Conservation (phyloP, 2,888 invertebrate genomes). For the Volucella inflata region DNA sequence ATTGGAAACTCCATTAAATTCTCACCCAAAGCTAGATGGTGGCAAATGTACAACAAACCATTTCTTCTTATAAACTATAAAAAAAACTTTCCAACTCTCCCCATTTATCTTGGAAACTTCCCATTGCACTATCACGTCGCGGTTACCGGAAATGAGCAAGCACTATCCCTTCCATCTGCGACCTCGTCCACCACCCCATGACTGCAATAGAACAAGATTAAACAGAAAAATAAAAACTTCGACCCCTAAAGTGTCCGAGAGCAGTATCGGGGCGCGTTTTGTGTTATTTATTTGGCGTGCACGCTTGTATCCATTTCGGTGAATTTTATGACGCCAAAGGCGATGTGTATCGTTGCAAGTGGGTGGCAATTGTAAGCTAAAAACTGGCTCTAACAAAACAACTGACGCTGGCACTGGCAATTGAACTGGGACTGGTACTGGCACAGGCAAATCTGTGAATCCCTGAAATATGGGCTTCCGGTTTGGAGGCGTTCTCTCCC, state of each 20-base stretch:
- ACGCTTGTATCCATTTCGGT: conserved; percentile 55
- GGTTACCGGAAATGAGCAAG: conserved; percentile 49
- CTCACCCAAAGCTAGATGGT: background rate
- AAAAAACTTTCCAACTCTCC: conserved; percentile 55
- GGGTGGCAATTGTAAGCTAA: conserved; percentile 30
- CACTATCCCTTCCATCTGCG: conserved; percentile 13
- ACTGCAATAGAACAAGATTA: conserved; percentile 43
- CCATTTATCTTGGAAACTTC: conserved; percentile 47
- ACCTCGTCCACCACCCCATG: too few species aligned
- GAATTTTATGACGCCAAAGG: conserved; percentile 52
- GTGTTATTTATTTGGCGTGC: conserved; percentile 65
- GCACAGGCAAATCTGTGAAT: conserved; percentile 55
- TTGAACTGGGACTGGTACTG: too few species aligned
- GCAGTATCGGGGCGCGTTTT: conserved; percentile 46
- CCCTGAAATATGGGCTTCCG: conserved; percentile 69
- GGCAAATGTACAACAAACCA: background rate
- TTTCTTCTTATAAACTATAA: conserved; percentile 12
- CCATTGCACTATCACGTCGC: conserved; percentile 44
- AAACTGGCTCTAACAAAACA: too few species aligned
- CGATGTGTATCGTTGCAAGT: conserved; percentile 45
- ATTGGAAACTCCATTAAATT: conserved; percentile 12
- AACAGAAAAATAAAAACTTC: conserved; percentile 55
- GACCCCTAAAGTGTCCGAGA: conserved; percentile 55
- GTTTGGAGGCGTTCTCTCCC: conserved; percentile 38
- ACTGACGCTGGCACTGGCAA: too few species aligned